Conservation (phyloP, 2,797 vertebrate species). For the Chloroceryle inda region DNA sequence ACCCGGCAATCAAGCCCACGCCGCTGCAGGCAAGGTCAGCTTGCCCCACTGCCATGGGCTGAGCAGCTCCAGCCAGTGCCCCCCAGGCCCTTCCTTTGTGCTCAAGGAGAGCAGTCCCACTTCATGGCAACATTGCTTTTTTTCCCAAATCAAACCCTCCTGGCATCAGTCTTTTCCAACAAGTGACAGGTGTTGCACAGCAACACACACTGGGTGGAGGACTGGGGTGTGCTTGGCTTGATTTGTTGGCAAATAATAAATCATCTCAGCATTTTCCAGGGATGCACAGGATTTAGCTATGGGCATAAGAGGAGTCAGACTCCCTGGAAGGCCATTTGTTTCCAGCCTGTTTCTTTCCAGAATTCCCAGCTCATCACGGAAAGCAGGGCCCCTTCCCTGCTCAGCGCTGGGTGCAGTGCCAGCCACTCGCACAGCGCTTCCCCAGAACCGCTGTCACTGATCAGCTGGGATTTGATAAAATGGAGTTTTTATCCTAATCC, state of each 20-base stretch:
- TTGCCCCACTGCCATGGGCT: rapidly evolving
- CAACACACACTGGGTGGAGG: neutral
- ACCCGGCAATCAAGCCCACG: neutral
- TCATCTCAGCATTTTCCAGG: neutral
- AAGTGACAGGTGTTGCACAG: neutral
- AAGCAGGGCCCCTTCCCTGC: neutral
- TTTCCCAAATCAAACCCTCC: neutral
- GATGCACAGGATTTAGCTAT: neutral
- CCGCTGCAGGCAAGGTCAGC: neutral
- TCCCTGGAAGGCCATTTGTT: neutral
- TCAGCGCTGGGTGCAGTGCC: neutral
- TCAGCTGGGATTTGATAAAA: neutral
- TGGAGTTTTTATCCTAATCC: neutral
- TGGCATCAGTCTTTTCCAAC: neutral
- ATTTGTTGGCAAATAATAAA: neutral
- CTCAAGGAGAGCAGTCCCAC: neutral
- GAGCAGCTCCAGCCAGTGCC: neutral
- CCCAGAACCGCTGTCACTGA: rapidly evolving
- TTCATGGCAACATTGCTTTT: rapidly evolving
- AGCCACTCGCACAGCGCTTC: neutral
- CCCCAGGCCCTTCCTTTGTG: neutral
- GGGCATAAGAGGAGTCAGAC: neutral
- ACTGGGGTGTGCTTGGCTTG: neutral
- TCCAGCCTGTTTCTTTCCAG: neutral
- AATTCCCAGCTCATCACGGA: neutral